These are phyloP conservation scores for Linnaemya vulpina DNA, from an alignment of 2,888 invertebrate species.

Conservation along the genomic window DNA sequence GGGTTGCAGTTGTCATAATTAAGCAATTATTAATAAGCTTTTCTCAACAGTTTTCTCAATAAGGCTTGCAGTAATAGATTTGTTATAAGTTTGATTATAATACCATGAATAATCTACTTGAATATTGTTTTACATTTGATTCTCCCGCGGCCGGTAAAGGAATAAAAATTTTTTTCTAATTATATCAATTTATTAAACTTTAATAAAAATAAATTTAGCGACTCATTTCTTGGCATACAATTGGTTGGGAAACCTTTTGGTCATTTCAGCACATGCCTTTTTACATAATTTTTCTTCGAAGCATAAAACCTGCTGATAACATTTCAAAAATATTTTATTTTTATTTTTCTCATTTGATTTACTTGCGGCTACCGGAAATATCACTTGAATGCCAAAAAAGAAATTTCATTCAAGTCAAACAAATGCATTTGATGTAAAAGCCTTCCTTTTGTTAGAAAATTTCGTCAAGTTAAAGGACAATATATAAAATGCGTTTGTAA, in stretches of 20 bases:
- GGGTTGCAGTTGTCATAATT: no score
- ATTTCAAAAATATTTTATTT: constrained; percentile 34
- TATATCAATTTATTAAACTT: neutral
- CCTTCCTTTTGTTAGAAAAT: constrained; percentile 51
- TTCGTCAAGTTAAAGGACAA: constrained; percentile 10
- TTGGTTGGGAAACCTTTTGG: neutral
- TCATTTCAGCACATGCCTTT: constrained; percentile 26
- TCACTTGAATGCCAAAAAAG: constrained; percentile 63
- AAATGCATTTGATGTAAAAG: constrained; percentile 36
- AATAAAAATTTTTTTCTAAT: neutral
- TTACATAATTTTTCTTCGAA: constrained; percentile 10
- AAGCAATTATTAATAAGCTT: no score
- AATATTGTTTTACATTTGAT: no score
- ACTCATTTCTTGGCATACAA: neutral
- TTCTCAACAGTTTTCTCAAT: no score
- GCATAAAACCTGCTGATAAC: constrained; percentile 59
- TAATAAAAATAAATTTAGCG: constrained; percentile 5
- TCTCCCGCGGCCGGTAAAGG: no score
- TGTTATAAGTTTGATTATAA: no score
- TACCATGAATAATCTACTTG: no score
- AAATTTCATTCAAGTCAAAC: constrained; percentile 26
- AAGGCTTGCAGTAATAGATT: no score
- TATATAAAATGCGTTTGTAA: constrained; percentile 5
- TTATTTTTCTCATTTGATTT: constrained; percentile 5
- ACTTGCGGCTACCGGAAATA: constrained; percentile 53